Evolutionary conservation across 1,140 invertebrate genomes (phyloP).

Genomic region (Neomicropteryx cornuta): DNA sequence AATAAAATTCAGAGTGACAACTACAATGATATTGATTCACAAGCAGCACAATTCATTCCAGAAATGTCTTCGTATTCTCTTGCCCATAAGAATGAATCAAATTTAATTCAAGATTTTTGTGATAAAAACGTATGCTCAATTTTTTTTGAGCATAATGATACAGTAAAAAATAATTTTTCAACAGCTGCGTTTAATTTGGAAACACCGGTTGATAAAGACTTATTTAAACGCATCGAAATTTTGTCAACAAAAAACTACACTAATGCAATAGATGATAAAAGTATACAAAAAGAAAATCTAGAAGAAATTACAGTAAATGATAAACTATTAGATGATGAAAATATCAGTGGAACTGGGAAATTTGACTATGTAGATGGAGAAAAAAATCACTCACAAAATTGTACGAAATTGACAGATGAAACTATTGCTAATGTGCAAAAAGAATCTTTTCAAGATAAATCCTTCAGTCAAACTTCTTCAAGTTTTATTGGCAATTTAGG

Average conservation of each 20-base stretch:
- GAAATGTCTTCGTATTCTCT: neutral
- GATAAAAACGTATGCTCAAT: neutral
- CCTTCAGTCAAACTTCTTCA: constrained; percentile 2
- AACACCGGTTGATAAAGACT: neutral
- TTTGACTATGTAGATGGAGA: constrained; percentile 1
- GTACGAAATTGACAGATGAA: neutral
- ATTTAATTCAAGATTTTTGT: neutral
- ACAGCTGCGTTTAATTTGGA: constrained; percentile 2
- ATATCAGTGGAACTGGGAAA: neutral
- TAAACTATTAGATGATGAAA: neutral
- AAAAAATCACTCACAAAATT: neutral
- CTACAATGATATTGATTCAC: constrained; percentile 4
- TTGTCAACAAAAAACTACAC: constrained; percentile 2
- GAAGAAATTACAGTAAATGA: constrained; percentile 1
- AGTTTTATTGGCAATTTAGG: constrained; percentile 1
- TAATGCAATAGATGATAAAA: constrained; percentile 2
- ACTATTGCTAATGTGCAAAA: neutral
- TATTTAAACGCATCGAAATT: constrained; percentile 1
- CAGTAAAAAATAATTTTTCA: constrained; percentile 1
- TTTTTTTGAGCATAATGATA: neutral
- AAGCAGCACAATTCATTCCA: neutral
- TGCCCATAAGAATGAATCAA: neutral
- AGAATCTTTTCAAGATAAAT: neutral
- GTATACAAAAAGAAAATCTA: neutral
- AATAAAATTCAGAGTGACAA: constrained; percentile 6